These are phyloP conservation scores for Oreochromis grahami DNA, from an alignment of 2,797 vertebrate species.

Conservation along the genomic window DNA sequence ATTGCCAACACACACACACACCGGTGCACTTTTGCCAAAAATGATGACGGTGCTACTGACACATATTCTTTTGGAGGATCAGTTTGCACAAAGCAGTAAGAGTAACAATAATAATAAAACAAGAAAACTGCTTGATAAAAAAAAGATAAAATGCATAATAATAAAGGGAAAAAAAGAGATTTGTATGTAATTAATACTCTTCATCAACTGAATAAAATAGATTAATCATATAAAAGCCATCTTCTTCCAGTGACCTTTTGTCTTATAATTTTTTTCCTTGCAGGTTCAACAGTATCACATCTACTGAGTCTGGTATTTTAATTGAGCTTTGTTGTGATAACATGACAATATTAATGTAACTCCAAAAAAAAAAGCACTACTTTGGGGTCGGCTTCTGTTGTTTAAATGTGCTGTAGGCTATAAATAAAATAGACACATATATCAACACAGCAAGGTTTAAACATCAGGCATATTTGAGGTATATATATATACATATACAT, in stretches of 20 bases:
- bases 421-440: not conserved
- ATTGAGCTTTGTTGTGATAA: not conserved
- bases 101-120: not conserved
- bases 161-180: not conserved
- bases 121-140: not conserved
- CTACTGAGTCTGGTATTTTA: not conserved
- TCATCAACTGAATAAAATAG: not conserved
- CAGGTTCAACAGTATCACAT: not conserved
- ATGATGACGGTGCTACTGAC: not conserved
- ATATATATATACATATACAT: too few species aligned
- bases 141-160: not conserved
- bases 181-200: not conserved
- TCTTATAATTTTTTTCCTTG: not conserved
- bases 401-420: not conserved
- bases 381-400: not conserved
- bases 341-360: not conserved
- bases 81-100: not conserved
- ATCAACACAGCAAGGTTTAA: not conserved
- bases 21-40: constrained; percentile 1
- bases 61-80: not conserved
- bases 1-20: constrained; percentile 7
- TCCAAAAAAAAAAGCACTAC: not conserved
- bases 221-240: not conserved
- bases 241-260: not conserved
- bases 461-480: not conserved